A percentile compares a stretch with the other conserved stretches of the same genome.
These are phyloP conservation scores for Agonopterix subpropinquella DNA, from an alignment of 2,888 invertebrate genomes.

Conservation along the genomic window DNA sequence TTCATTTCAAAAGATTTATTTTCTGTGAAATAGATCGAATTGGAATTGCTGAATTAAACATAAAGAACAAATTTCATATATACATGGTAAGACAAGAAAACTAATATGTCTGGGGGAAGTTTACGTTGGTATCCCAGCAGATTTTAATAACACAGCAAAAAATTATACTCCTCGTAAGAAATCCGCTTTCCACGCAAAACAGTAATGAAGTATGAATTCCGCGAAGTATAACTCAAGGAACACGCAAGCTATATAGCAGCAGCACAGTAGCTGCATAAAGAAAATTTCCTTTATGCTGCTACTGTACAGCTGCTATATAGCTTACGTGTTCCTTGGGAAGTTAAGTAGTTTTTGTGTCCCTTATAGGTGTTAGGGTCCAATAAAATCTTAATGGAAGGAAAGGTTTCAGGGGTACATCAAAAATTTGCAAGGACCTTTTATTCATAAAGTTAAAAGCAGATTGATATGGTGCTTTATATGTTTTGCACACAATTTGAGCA, in stretches of 20 bases:
- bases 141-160: conserved; percentile 20
- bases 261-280: no score
- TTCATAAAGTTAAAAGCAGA: not conserved
- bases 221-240: conserved; percentile 17
- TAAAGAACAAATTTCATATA: conserved; percentile 28
- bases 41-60: not conserved
- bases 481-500: no score
- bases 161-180: conserved; percentile 13
- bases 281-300: no score
- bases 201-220: conserved; percentile 24
- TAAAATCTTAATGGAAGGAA: not conserved
- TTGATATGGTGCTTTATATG: not conserved
- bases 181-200: not conserved
- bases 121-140: conserved; percentile 17
- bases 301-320: no score
- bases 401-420: no score
- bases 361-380: conserved; percentile 7
- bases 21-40: no score
- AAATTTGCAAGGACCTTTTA: not conserved
- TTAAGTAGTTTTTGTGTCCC: not conserved
- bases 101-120: conserved; percentile 24
- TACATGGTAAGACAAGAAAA: conserved; percentile 18
- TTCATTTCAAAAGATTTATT: no score
- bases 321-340: no score
- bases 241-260: no score